Evolutionary conservation across 2,888 invertebrate genomes (phyloP).

Genomic region (Caenorhabditis japonica): DNA sequence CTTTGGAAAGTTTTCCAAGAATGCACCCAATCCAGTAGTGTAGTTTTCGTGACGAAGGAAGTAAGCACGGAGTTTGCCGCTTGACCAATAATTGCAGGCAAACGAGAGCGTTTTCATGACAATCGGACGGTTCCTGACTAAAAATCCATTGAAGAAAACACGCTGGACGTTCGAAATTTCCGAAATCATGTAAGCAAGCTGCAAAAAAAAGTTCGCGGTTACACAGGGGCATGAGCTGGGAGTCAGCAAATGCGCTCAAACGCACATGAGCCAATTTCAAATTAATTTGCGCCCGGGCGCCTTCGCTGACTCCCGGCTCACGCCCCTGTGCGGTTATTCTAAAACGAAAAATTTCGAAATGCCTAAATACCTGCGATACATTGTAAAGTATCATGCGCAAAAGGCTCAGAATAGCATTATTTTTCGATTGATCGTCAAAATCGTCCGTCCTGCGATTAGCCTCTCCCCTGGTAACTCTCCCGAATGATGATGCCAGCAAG

Average conservation of each 20-base stretch:
- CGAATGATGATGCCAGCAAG: slow-evolving; percentile 84
- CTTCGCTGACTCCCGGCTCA: too few relatives aligned
- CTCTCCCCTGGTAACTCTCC: slow-evolving; percentile 80
- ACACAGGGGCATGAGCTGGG: too few relatives aligned
- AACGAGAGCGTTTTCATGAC: slow-evolving; percentile 84
- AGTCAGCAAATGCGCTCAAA: too few relatives aligned
- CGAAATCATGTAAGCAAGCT: slow-evolving; percentile 83
- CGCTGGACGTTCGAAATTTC: slow-evolving; percentile 81
- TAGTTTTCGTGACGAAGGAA: slow-evolving; percentile 85
- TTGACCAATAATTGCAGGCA: slow-evolving; percentile 83
- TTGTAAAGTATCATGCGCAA: slow-evolving; percentile 84
- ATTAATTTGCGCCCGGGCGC: too few relatives aligned
- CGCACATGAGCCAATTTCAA: too few relatives aligned
- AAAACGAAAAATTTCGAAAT: neutral
- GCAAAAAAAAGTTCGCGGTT: too few relatives aligned
- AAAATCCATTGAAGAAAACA: slow-evolving; percentile 84
- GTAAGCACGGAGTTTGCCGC: slow-evolving; percentile 78
- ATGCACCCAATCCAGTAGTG: slow-evolving; percentile 84
- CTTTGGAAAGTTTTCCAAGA: slow-evolving; percentile 78
- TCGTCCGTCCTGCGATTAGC: slow-evolving; percentile 17
- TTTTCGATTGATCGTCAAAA: slow-evolving; percentile 38
- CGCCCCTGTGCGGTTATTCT: too few relatives aligned
- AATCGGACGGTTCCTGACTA: slow-evolving; percentile 83
- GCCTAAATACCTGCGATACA: slow-evolving; percentile 83
- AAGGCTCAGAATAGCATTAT: slow-evolving; percentile 79